phyloP scores from a whole-genome alignment of 92 coral and sea anemone species.

The Pocillopora grandis region DNA sequence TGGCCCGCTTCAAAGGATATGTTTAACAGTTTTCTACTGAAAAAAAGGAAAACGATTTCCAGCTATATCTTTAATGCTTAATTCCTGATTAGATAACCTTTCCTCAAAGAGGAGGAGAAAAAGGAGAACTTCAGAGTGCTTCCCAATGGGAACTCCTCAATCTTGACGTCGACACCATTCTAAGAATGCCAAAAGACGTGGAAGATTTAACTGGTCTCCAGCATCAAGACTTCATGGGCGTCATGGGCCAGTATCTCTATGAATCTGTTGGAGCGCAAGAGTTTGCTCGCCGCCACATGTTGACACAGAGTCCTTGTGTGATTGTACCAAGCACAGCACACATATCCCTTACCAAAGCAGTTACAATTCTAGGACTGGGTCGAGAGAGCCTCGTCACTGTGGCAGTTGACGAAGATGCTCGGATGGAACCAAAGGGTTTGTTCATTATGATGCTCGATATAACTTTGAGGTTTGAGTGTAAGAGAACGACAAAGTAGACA shows the following conservation, averaged over 20 bases:
- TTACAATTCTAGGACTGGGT: constrained; percentile 80
- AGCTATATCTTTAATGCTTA: not conserved
- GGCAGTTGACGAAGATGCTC: constrained; percentile 68
- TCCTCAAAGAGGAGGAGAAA: constrained; percentile 46
- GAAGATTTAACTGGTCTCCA: not conserved
- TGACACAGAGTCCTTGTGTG: constrained; percentile 65
- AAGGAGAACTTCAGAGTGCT: constrained; percentile 50
- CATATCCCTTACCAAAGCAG: constrained; percentile 81
- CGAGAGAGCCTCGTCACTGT: constrained; percentile 66
- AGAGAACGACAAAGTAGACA: no score
- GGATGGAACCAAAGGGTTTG: constrained; percentile 66
- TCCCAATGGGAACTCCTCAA: constrained; percentile 86
- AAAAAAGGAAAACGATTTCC: not conserved
- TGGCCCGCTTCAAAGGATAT: no score
- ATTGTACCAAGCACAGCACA: constrained; percentile 79
- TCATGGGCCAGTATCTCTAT: constrained; percentile 57
- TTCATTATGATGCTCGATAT: not conserved
- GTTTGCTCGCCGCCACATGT: constrained; percentile 61
- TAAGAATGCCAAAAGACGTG: constrained; percentile 62
- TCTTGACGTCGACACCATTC: constrained; percentile 68
- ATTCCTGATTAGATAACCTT: constrained; percentile 32
- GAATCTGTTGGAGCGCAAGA: constrained; percentile 69
- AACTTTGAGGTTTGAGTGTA: not conserved
- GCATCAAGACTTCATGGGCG: constrained; percentile 44
- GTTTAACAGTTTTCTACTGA: no score